Conservation (phyloP, 2,113 vertebrate species). For the Rissa tridactyla region DNA sequence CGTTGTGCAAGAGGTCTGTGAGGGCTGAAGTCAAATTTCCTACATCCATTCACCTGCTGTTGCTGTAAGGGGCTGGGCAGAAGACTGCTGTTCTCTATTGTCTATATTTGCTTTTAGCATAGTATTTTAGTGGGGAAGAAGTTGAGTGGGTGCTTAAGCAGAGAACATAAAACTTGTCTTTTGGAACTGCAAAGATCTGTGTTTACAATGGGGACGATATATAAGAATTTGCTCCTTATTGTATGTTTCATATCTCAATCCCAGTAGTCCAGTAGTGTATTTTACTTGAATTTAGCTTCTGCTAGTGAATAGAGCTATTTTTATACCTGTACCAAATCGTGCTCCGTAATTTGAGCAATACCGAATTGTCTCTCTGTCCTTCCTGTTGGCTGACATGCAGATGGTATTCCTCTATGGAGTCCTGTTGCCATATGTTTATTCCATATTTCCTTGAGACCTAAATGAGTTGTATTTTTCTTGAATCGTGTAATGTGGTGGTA, state of each 20-base stretch:
- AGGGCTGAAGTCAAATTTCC: background rate
- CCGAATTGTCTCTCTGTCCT: background rate
- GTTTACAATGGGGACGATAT: background rate
- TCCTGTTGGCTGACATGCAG: background rate
- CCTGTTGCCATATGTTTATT: background rate
- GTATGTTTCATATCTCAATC: background rate
- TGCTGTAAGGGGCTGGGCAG: background rate
- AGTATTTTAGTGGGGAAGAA: rapidly evolving
- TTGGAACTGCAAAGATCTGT: background rate
- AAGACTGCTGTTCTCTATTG: rapidly evolving
- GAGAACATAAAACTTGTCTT: background rate
- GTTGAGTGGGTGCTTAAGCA: background rate
- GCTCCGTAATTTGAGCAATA: background rate
- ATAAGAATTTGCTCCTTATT: background rate
- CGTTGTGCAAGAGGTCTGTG: rapidly evolving
- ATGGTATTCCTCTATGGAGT: background rate
- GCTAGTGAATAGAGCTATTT: background rate
- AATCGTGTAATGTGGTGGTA: rapidly evolving
- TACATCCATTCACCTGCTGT: rapidly evolving
- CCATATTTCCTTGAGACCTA: background rate
- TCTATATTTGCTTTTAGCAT: rapidly evolving
- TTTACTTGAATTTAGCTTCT: background rate
- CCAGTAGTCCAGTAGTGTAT: background rate
- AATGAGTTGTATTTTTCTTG: background rate
- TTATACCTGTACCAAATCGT: background rate